Evolutionary conservation across 2,888 invertebrate genomes (phyloP), one percentile per base, ranked within the genome.

Genomic region (Panorpa germanica): DNA sequence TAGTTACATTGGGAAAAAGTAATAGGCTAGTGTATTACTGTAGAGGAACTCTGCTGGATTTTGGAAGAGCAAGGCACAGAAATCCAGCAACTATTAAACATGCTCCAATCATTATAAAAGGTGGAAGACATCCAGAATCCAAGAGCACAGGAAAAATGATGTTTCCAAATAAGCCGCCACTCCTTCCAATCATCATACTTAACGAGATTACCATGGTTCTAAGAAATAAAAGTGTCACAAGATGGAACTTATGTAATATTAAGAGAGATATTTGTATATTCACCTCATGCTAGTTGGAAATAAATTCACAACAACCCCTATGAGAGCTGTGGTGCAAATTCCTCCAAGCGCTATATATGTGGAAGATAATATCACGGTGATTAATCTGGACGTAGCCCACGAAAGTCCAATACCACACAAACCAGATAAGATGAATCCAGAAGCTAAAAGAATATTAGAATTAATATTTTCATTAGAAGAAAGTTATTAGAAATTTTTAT

Each of bases 191-290:
- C 72, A 77, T 75, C 59, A 78, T 62, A 19, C 70, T 66, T 4
- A 68, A 56, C 0, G 76, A 66, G 39, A 80, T 63, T 0, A 75
- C 68, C 66, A 76, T 70, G 2, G 77, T 75, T 46, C 77, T 76
- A n/a, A n/a, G n/a, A n/a, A n/a, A n/a, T n/a, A n/a, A n/a, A n/a
- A n/a, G n/a, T n/a, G n/a, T n/a, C n/a, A n/a, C n/a, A n/a, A n/a
- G n/a, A n/a, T n/a, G n/a, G n/a, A n/a, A n/a, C n/a, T n/a, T n/a
- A n/a, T n/a, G n/a, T n/a, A n/a, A n/a, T n/a, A n/a, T n/a, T n/a
- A n/a, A n/a, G n/a, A n/a, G 4, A 20, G 13, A 16, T 25, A n/a
- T 2, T 8, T 30, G 21, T 18, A n/a, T n/a, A n/a, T n/a, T n/a
- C 43, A 71, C 72, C 72, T 63, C 10, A 72, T 49, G 2, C 64